Evolutionary conservation across 2,888 invertebrate species (phyloP), one percentile per base, ranked within the genome.

Genomic region (Stenoptilia bipunctidactyla): DNA sequence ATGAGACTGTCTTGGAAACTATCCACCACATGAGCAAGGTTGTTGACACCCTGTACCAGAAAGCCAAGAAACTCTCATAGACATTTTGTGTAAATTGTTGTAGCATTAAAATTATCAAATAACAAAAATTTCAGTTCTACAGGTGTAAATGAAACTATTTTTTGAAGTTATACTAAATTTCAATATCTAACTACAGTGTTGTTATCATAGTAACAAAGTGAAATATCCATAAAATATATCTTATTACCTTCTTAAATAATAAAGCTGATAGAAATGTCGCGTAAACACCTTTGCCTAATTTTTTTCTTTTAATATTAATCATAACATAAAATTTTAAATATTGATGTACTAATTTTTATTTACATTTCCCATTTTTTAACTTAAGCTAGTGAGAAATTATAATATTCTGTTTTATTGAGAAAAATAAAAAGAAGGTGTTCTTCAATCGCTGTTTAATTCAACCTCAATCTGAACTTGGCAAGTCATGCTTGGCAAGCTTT

Each of bases 21-120:
- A 96, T 99, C 73, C 97, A 97, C 71, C 97, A 94, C 77, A 97
- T 99, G 97, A 97, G 98, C 61, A 98, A 98, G 88, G 99, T 99
- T 62, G 98, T 99, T 56, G 99, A 99, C 82, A 96, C 98, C 39
- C 89, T 99, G 56, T 99, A 98, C 86, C 96, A 97, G 87, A 98
- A 98, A 86, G 98, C 98, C 52, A 98, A 98, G 87, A 98, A 98
- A 84, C 89, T 99, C 52, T 96, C 96, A 83, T 97, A 83, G 83
- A 66, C 66, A 55, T 47, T 39, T 55, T 52, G 49, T 69, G 62
- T 75, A 71, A 71, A 72, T 68, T 76, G 72, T 79, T 79, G 72
- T 80, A 80, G 75, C 64, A 58, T 66, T 77, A 71, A 72, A 66
- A 45, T 45, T 75, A 80, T 75, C 72, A 72, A 72, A 70, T 54